Evolutionary conservation across 2,113 vertebrate genomes (phyloP), one percentile per base, ranked within the genome.

Genomic region (Octodon degus): DNA sequence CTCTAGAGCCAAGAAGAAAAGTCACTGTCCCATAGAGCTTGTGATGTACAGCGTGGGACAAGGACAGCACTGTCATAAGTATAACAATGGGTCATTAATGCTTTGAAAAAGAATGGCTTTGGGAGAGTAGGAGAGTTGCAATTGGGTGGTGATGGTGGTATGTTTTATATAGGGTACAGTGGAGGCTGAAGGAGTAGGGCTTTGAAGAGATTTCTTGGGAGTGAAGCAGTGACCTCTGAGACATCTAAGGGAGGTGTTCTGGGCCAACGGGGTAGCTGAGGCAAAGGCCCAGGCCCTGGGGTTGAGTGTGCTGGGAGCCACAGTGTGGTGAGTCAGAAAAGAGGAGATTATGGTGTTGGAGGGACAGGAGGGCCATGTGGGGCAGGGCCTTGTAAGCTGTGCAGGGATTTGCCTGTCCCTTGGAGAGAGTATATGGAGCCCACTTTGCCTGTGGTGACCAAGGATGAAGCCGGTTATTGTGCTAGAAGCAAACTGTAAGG

Each of bases 131-230:
- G 12, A 79, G 50, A 30, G 25, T 47, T 5, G 8, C 17, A 22
- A 5, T 5, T 0, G 14, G 55, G 55, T n/a, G 2, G 4, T 32
- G 30, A 12, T 12, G 74, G 9, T 30, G 34, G n/a, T 12, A 2
- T 2, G 2, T 37, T 55, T 53, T n/a, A 37, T 62, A 6, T 24
- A 3, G 40, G 19, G 4, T 37, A 43, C 67, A 53, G 9, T 4
- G 40, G 47, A 60, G 24, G 60, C 34, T n/a, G 47, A 63, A 32
- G 74, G 47, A 58, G 34, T 1, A 1, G 7, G 30, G 2, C 65
- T 74, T 80, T 92, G 7, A 77, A 32, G n/a, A 83, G 74, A 83
- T 58, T 63, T 63, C 62, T 19, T 70, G 62, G 50, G n/a, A 58
- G 22, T 17, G 50, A 76, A 22, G 20, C 40, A 74, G 27, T 76